Evolutionary conservation across 2,797 vertebrate genomes (phyloP), one percentile per base, ranked within the genome.

Genomic region (Coccyzus lansbergi): DNA sequence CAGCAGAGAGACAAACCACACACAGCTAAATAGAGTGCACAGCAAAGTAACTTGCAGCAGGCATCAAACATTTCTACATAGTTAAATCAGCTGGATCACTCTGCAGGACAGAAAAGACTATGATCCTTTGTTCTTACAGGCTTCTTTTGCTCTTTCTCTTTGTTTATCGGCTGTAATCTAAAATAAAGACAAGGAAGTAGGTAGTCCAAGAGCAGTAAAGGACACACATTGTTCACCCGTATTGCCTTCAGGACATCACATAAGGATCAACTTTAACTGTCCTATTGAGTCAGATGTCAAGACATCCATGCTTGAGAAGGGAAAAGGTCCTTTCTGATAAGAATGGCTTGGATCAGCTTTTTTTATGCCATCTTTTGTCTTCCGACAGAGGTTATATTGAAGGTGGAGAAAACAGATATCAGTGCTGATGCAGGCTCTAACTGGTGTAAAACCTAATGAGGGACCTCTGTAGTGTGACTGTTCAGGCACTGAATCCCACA

Each of bases 21-120:
- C 8, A 24, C 33, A 63, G 92, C 74, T 70, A 4, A 75, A 40
- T 40, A 53, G 65, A 67, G 46, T 1, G 1, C 36, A 3, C 25
- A 38, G 80, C 75, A 80, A 48, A 87, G 93, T 55, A 46, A 36
- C 48, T 44, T 94, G 68, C 72, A 87, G 86, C 60, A 74, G 86
- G 64, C 91, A 92, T 67, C 72, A 82, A 68, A 74, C 7, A 4
- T 18, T 60, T n/a, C 86, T 52, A 4, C 82, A 60, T 1, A 42
- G 81, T 89, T 69, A 70, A 29, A 81, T 46, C 92, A 71, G 92
- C 89, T 84, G 92, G 85, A 70, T 68, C 22, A 12, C 86, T 86
- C 86, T 53, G 29, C 62, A 65, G 75, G 71, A 87, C 53, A 34
- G 71, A 58, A 46, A 46, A 48, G 34, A 14, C 33, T 24, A 12